These are phyloP conservation scores for Anarhynchus alexandrinus DNA, from an alignment of 2,113 vertebrate genomes.

Conservation along the genomic window DNA sequence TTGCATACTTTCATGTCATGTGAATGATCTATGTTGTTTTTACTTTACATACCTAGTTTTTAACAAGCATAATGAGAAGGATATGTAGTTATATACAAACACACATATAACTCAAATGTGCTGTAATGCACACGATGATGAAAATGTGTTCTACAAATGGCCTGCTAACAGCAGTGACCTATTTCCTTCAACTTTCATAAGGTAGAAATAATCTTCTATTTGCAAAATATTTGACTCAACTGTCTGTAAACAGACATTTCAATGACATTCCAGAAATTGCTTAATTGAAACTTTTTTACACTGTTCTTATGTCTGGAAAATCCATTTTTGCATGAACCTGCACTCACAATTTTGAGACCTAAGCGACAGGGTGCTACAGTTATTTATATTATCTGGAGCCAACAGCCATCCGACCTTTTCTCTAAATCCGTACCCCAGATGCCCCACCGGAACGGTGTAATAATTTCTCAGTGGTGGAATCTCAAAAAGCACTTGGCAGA, in stretches of 20 bases:
- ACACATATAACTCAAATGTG: background rate
- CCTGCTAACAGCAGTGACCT: background rate
- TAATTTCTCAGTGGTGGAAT: background rate
- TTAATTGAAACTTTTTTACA: background rate
- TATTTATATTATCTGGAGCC: background rate
- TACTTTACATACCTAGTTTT: background rate
- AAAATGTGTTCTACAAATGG: background rate
- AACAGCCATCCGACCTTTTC: rapidly evolving
- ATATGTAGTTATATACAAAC: background rate
- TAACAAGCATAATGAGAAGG: background rate
- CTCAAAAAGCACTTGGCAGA: background rate
- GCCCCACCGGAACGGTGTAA: too few relatives aligned
- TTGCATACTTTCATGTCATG: background rate
- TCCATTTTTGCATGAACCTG: background rate
- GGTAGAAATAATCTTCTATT: background rate
- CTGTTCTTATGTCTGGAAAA: background rate
- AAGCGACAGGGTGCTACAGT: rapidly evolving
- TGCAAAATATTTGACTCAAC: background rate
- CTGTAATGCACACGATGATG: background rate
- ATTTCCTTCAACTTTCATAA: background rate
- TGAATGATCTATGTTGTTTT: background rate
- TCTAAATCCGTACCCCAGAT: rapidly evolving
- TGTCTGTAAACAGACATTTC: background rate
- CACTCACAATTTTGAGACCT: background rate
- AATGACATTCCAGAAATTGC: background rate